Evolutionary conservation across 2,888 invertebrate species (phyloP).

Genomic region (Meteorus cinctellus): DNA sequence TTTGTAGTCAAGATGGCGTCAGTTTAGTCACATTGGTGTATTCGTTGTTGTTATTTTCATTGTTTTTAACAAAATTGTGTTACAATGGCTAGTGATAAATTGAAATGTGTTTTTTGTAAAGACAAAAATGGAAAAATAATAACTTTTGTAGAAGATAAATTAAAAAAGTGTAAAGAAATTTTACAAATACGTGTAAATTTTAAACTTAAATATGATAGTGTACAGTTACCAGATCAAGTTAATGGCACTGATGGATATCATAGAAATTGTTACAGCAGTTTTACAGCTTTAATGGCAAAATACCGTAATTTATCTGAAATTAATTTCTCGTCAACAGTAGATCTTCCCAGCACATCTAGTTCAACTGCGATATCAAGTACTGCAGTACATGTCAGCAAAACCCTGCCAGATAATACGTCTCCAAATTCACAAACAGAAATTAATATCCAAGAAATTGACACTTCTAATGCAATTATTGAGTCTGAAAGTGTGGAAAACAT

Average conservation of each 20-base stretch:
- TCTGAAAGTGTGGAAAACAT: no score
- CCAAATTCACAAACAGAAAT: no score
- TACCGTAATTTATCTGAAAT: background rate
- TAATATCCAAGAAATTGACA: no score
- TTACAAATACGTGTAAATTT: background rate
- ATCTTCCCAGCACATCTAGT: background rate
- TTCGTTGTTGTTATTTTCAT: background rate
- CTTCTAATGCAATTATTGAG: background rate
- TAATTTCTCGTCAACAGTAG: background rate
- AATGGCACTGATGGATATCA: slow-evolving; percentile 13
- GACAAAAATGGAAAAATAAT: slow-evolving; percentile 2
- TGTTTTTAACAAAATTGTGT: background rate
- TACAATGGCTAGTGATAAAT: background rate
- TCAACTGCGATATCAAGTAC: background rate
- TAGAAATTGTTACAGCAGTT: background rate
- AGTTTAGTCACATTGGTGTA: no score
- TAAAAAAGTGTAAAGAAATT: slow-evolving; percentile 6
- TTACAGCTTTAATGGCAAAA: background rate
- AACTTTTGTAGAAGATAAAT: background rate
- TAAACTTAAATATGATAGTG: slow-evolving; percentile 18
- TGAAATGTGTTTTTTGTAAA: slow-evolving; percentile 10
- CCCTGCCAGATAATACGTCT: no score
- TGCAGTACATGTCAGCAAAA: no score
- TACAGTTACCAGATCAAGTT: background rate
- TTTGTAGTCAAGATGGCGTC: no score